phyloP scores from a whole-genome alignment of 2,113 vertebrate genomes.

The Neogale vison region DNA sequence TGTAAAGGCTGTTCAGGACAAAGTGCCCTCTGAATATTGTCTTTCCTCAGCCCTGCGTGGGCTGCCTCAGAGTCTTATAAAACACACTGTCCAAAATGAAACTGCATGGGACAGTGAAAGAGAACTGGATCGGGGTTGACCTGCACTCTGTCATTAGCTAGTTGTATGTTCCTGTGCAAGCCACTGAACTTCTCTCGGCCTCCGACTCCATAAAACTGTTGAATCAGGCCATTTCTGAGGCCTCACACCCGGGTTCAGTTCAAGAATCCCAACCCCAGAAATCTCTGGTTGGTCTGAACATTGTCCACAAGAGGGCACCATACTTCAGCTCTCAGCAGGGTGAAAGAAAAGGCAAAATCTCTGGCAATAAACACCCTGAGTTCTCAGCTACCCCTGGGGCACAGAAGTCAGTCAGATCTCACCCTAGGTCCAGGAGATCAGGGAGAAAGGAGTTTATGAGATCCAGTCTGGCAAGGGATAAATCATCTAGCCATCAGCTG shows the following conservation, averaged over 20 bases:
- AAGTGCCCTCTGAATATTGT: not conserved
- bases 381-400: not conserved
- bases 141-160: not conserved
- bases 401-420: not conserved
- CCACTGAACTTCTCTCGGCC: not conserved
- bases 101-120: not conserved
- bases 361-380: not conserved
- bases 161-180: not conserved
- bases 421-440: not conserved
- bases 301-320: constrained; percentile 64
- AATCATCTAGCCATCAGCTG: not conserved
- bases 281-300: not conserved
- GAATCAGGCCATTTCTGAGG: not conserved
- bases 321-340: not conserved
- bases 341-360: not conserved
- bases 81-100: not conserved
- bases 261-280: not conserved
- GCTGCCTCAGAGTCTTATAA: not conserved
- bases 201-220: not conserved
- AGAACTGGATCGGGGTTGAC: not conserved
- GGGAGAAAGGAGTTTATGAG: not conserved
- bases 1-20: not conserved
- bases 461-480: not conserved
- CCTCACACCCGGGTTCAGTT: not conserved
- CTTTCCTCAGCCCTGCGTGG: not conserved